Evolutionary conservation across 1,140 invertebrate species (phyloP).

Genomic region (Grapholita molesta): DNA sequence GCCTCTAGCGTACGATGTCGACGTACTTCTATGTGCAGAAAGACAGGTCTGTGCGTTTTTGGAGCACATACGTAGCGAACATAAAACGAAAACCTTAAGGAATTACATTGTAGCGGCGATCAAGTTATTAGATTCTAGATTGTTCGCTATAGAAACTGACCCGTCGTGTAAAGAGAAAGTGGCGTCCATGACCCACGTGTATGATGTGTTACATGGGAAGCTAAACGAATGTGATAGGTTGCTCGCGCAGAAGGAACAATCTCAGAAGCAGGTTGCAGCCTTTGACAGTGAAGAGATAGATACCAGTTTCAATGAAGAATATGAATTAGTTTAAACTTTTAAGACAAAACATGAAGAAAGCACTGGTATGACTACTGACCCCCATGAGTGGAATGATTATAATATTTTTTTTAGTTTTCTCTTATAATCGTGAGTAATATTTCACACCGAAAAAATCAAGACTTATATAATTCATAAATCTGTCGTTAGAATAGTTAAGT

Average conservation of each 20-base stretch:
- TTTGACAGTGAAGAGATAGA: conserved; percentile 56
- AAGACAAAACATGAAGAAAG: too few species aligned
- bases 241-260: conserved; percentile 59
- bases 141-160: conserved; percentile 75
- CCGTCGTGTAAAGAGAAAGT: conserved; percentile 74
- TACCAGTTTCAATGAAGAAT: conserved; percentile 54
- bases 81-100: conserved; percentile 72
- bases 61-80: conserved; percentile 69
- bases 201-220: conserved; percentile 67
- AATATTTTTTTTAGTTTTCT: too few species aligned
- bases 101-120: conserved; percentile 75
- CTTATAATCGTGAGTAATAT: too few species aligned
- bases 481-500: neutral
- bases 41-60: conserved; percentile 74
- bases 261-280: conserved; percentile 39
- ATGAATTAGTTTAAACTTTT: conserved; percentile 50
- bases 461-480: neutral
- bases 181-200: conserved; percentile 70
- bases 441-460: neutral
- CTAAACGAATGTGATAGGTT: conserved; percentile 69
- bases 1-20: conserved; percentile 72
- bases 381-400: too few species aligned
- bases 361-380: too few species aligned
- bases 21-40: conserved; percentile 70
- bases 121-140: conserved; percentile 70